Evolutionary conservation across 2,113 vertebrate genomes (phyloP).

Genomic region (Callorhinus ursinus): DNA sequence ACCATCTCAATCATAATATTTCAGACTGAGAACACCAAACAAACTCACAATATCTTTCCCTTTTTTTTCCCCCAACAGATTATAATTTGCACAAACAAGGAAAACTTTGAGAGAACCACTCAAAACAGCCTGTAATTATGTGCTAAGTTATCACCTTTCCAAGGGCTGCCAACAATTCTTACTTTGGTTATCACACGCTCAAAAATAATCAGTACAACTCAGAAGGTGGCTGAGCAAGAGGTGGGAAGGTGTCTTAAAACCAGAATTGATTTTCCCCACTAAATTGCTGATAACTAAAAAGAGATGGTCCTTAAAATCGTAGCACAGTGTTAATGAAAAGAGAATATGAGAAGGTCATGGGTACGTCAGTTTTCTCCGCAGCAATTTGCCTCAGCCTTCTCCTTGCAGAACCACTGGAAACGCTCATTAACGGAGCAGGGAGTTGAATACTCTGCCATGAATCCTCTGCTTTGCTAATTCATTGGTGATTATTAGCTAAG

Average conservation of each 20-base stretch:
- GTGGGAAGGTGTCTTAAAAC: neutral
- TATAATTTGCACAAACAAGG: neutral
- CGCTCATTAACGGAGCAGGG: neutral
- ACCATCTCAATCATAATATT: neutral
- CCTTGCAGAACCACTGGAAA: rapidly evolving
- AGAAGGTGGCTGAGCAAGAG: neutral
- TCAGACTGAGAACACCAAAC: neutral
- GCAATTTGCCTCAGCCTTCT: rapidly evolving
- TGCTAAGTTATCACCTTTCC: neutral
- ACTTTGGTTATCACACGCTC: neutral
- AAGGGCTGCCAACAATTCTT: neutral
- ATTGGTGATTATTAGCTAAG: neutral
- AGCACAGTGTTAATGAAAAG: no score
- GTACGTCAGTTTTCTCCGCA: neutral
- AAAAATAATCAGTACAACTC: neutral
- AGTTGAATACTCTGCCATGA: rapidly evolving
- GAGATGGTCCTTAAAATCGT: neutral
- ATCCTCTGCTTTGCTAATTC: no score
- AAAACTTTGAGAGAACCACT: neutral
- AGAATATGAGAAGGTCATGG: neutral
- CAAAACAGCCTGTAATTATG: neutral
- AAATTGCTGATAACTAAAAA: neutral
- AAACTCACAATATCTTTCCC: neutral
- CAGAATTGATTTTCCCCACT: neutral
- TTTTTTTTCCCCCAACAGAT: neutral